Base-by-base conservation (phyloP, 2,797 vertebrate species). In the Gymnoscopelus braueri region DNA sequence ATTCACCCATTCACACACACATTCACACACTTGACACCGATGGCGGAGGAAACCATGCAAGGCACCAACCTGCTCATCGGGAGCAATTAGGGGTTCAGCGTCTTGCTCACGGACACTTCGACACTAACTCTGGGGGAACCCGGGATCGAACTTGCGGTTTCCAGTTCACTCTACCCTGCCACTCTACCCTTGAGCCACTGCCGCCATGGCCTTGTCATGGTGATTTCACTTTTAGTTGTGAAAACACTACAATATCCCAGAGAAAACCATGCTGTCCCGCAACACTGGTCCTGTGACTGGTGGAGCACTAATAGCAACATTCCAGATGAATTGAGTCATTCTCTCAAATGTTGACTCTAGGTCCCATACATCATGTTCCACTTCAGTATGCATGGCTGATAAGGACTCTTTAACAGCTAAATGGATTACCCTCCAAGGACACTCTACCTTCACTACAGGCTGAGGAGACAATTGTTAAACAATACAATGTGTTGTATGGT, bases 381-480 rank as follows among this genome's bases (percentile, higher is more conserved):
- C 65, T 81, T 58, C 3, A 72, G 69, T 72, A 81, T 84, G 81
- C 76, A 79, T 74, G 80, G 75, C 82, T 74, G 82, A 84, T 85
- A 84, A 88, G 77, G 73, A 87, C 76, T 72, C 72, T 84, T 87
- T 80, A 88, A 81, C 64, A 57, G 76, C 79, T 87, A 88, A 89
- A 84, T 84, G 83, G 78, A 88, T 89, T 88, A 13, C 58, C 69
- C 13, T 14, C 71, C 81, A 86, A 90, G 87, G 89, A 86, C 84
- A 79, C 65, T 62, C 62, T 70, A 77, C 83, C 86, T 87, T 83
- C 71, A 60, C 11, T 24, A 64, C 74, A 69, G 76, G 75, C 79
- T 66, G 79, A 75, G 65, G 68, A 29, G 55, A 57, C 24, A 56
- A 56, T 13, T 56, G 19, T 23, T 56, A 19, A 19, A 56, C 54